Conservation (phyloP, 35 echinoderm and acorn worm genomes). For the Strongylocentrotus purpuratus region DNA sequence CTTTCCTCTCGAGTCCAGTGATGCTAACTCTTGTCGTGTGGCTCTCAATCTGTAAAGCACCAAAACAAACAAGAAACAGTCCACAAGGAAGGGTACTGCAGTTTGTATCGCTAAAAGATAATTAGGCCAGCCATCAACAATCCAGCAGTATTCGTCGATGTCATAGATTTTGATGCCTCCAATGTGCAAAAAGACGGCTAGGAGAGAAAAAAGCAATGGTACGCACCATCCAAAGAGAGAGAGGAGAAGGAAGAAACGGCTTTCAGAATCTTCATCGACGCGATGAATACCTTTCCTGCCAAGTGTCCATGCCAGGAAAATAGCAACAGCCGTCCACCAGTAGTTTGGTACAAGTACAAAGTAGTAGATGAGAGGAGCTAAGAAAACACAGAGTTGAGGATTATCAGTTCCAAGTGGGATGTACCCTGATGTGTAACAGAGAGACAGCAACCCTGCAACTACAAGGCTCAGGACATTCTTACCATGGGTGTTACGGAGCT, state of each 20-base stretch:
- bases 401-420: background rate
- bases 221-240: constrained; percentile 22
- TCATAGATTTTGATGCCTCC: background rate
- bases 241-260: background rate
- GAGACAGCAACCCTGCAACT: background rate
- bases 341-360: constrained; percentile 27
- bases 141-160: constrained; percentile 24
- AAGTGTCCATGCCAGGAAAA: constrained; percentile 9
- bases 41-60: constrained; percentile 13
- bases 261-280: background rate
- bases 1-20: background rate
- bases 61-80: background rate
- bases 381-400: background rate
- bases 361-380: constrained; percentile 27
- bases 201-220: background rate
- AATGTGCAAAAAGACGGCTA: background rate
- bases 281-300: constrained; percentile 37
- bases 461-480: constrained; percentile 28
- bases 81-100: background rate
- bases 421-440: background rate
- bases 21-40: background rate
- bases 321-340: constrained; percentile 37
- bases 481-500: constrained; percentile 31
- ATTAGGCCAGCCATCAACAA: background rate
- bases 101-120: background rate